Evolutionary conservation across 2,888 invertebrate genomes (phyloP).

Genomic region (Meganola albula): DNA sequence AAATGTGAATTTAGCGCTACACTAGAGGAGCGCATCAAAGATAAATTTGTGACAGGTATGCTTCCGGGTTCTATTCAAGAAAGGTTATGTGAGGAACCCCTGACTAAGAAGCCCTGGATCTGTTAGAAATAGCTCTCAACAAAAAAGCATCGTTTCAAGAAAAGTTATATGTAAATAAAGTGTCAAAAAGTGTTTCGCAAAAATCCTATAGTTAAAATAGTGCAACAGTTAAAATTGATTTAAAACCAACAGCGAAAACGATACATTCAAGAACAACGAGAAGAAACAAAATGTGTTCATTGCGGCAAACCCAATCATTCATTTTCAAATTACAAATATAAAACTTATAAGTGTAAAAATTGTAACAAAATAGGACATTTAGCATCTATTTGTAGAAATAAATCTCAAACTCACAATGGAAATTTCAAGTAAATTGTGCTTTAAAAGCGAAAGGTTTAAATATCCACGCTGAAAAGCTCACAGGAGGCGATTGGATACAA

Average conservation of each 20-base stretch:
- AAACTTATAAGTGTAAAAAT: conserved; percentile 1
- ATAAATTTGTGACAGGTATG: neutral
- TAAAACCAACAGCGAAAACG: too few relatives aligned
- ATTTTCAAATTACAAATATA: conserved; percentile 2
- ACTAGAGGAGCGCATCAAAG: neutral
- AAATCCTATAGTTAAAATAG: too few relatives aligned
- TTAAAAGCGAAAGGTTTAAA: conserved; percentile 16
- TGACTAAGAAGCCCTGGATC: neutral
- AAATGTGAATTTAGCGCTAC: neutral
- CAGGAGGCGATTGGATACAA: conserved; percentile 2
- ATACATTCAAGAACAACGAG: too few relatives aligned
- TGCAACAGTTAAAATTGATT: too few relatives aligned
- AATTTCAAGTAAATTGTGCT: conserved; percentile 16
- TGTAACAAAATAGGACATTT: conserved; percentile 1
- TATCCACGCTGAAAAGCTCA: conserved; percentile 9
- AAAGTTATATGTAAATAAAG: too few relatives aligned
- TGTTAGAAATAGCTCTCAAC: neutral
- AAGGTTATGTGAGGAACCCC: neutral
- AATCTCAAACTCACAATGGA: conserved; percentile 1
- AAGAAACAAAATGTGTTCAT: neutral
- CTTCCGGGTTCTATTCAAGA: neutral
- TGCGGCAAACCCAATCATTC: neutral
- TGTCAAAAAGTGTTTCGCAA: too few relatives aligned
- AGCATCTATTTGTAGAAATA: neutral
- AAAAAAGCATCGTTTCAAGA: neutral